Base-by-base conservation (phyloP, 1,140 invertebrate species). In the Galleria mellonella region DNA sequence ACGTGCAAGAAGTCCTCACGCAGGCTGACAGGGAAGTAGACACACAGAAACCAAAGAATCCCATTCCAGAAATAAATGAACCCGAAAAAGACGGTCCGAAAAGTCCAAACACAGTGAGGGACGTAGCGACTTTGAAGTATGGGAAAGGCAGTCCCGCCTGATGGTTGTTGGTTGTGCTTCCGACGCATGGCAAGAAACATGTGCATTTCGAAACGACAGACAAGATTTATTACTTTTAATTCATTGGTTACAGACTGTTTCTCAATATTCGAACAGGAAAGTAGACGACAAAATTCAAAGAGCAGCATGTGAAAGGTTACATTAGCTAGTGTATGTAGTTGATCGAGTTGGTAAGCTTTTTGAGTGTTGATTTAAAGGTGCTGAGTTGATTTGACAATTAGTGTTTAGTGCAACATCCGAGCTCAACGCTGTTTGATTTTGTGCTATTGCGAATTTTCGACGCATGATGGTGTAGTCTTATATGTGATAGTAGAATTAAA, bases 1-100 rank as follows among this genome's bases (percentile, higher is more conserved):
- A 82, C 53, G 75, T 83, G 2, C 76, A 79, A 32, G 79, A 84
- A 43, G 78, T 71, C 9, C 64, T 83, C 11, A 74, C 74, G 0
- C 79, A 82, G 47, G 75, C 75, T 4, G 71, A 82, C 42, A 57
- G 53, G 10, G 59, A 75, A 17, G 53, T 53, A n/a, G 69, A 72
- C 7, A 14, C 42, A 2, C 38, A 43, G 0, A 66, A 62, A 49
- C 70, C 52, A 55, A 59, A 62, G 12, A 83, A 83, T 14, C 81
- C 81, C n/a, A 83, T 85, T 13, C 81, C 81, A 11, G 63, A 83
- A 53, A 85, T 85, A 12, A 74, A 82, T 29, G 82, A 79, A 54
- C 78, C 78, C 1, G 33, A 36, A 36, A 62, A 65, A 7, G 60
- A 49, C 44, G 62, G 63, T 49, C 30, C 12, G 56, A 49, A 42